Base-by-base conservation (phyloP, 2,888 invertebrate species). In the Callyntrura sp. region DNA sequence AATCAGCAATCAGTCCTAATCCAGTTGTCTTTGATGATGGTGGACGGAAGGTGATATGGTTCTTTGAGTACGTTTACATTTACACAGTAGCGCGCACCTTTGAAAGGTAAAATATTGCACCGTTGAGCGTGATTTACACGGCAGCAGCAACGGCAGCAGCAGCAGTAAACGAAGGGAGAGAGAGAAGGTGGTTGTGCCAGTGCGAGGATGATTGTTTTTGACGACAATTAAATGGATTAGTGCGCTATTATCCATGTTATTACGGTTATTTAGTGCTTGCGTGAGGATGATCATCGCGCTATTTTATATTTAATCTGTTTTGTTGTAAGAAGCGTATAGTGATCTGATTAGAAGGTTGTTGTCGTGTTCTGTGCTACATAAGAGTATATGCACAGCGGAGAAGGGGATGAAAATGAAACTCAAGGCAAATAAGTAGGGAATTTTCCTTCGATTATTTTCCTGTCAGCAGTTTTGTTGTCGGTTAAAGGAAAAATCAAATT, bases 11-110 rank as follows among this genome's bases (percentile, higher is more conserved):
- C 86, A 86, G 86, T 86, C 14, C 78, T 62, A 78, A 86, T 86
- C 86, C 43, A 86, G 86, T 86, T 78, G 65, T 85, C 85, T 85
- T 76, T 86, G 78, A 76, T 68, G 83, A 65, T 45, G 62, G 79
- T 62, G 17, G 60, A 60, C 28, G 78, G 28, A 28, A 55, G 25
- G 79, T 79, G 79, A 43, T 25, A 57, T 55, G 78, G 23, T 76
- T 43, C 70, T n/a, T 28, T 70, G 70, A 9, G 17, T 48, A 3
- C 3, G 45, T 48, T 48, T 35, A 45, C 8, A 45, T 28, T n/a
- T 35, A 35, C 35, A 35, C 35, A 65, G 65, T 65, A n/a, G 70
- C 20, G 0, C 14, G 62, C n/a, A n/a, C n/a, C n/a, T 62, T 1
- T 25, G 25, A 62, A 25, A n/a, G 25, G n/a, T 14, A 51, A 51